phyloP scores from a whole-genome alignment of 2,113 vertebrate genomes.

The Oryzias curvinotus region DNA sequence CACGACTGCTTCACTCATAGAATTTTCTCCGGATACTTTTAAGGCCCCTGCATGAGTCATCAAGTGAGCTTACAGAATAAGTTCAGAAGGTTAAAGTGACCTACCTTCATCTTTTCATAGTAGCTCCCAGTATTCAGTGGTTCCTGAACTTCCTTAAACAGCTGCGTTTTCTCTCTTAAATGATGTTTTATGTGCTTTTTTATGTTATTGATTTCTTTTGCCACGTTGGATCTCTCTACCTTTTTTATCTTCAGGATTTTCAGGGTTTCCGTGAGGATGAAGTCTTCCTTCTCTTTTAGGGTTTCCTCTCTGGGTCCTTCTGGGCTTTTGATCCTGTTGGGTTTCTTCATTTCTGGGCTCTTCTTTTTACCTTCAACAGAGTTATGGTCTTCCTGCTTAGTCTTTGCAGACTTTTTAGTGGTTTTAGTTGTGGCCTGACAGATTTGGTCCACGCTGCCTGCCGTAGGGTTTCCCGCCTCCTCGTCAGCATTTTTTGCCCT shows the following conservation, averaged over 20 bases:
- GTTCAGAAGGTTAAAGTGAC: background rate
- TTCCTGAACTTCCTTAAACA: constrained; percentile 27
- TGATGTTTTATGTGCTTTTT: constrained; percentile 5
- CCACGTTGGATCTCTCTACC: fast-evolving
- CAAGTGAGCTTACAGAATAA: too few relatives aligned
- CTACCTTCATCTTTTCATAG: constrained; percentile 75
- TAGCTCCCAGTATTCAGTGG: constrained; percentile 69
- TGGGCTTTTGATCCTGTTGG: background rate
- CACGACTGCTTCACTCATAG: too few relatives aligned
- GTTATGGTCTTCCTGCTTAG: background rate
- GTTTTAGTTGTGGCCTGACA: background rate
- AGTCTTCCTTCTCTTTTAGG: background rate
- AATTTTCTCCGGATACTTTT: too few relatives aligned
- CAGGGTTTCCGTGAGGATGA: constrained; percentile 39
- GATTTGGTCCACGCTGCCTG: background rate
- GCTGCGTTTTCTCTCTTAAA: constrained; percentile 12
- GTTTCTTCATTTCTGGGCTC: background rate
- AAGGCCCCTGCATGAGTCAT: too few relatives aligned
- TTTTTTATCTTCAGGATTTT: constrained; percentile 51
- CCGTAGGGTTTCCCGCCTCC: background rate
- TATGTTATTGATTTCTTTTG: constrained; percentile 43
- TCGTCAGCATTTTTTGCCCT: background rate
- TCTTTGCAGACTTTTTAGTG: background rate
- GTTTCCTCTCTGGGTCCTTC: too few relatives aligned
- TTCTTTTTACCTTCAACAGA: background rate